Base-by-base conservation (phyloP, 2,888 invertebrate species). In the Drosophila maculinotata region DNA sequence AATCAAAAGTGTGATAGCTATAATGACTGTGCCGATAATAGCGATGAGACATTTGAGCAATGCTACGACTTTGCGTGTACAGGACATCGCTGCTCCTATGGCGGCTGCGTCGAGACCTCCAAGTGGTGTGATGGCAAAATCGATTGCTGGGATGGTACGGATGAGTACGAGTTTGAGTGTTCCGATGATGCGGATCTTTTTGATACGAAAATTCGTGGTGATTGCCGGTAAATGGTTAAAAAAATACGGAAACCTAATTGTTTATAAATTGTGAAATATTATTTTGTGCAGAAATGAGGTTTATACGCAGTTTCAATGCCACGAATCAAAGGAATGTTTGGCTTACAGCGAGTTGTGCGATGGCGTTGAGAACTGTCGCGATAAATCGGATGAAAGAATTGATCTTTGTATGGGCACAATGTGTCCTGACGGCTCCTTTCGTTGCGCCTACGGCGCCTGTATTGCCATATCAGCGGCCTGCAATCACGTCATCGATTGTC, bases 391-490 rank as follows among this genome's bases (percentile, higher is more conserved):
- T 59, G 90, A 90, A 67, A 71, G 56, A 0, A 44, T 67, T 0
- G 69, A 79, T n/a, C 36, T 76, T 8, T 90, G 90, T 42, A 54
- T 77, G 10, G 72, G 85, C 2, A 23, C 7, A 2, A 0, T 14
- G 0, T 77, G 76, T 23, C 44, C 38, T 0, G 90, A 93, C 1
- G 80, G 68, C 25, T 1, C 56, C 1, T 75, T 71, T 39, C 73
- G 76, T 0, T 90, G 90, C 15, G 69, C 69, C 0, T 90, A 90
- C 9, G 90, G 90, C 0, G 90, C 78, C 0, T 78, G 75, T 14
- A 59, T 79, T 31, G 23, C 35, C 4, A 9, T n/a, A 3, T 10
- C 12, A 4, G 42, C 26, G 2, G n/a, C 2, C 1, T 77, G 78
- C 17, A 47, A 77, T 51, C 54, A 59, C 35, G 1, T 9, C 0